Evolutionary conservation across 2,113 vertebrate species (phyloP).

Genomic region (Arothron firmamentum): DNA sequence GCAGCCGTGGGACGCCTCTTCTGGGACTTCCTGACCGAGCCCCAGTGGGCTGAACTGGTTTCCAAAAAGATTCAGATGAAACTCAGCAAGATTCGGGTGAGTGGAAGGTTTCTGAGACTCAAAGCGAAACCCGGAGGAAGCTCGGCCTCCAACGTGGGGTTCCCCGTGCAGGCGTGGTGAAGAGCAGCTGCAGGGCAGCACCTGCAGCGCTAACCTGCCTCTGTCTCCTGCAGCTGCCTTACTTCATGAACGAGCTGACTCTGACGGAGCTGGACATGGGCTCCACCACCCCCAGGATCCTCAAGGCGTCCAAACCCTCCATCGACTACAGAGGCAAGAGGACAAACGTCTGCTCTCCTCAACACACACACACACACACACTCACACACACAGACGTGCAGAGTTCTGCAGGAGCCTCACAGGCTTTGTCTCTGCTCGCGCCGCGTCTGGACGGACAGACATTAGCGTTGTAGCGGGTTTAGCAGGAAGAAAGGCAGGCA

Average conservation of each 20-base stretch:
- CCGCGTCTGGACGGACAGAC: too few species aligned
- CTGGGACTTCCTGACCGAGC: conserved; percentile 96
- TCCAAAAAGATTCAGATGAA: conserved; percentile 99
- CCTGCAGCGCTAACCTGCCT: conserved; percentile 1
- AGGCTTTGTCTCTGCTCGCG: too few species aligned
- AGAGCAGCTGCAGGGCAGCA: too few species aligned
- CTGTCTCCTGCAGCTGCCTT: conserved; percentile 82
- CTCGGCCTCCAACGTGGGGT: not conserved
- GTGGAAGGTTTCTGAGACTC: too few species aligned
- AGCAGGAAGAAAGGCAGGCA: too few species aligned
- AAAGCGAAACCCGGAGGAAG: too few species aligned
- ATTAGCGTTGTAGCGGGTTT: too few species aligned
- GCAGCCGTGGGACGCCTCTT: conserved; percentile 88
- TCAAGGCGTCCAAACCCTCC: conserved; percentile 86
- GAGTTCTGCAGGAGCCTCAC: too few species aligned
- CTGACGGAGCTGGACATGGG: conserved; percentile 98
- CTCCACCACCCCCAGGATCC: conserved; percentile 89
- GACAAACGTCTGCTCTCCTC: not conserved
- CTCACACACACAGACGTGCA: not conserved
- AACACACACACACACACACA: not conserved
- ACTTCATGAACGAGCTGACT: conserved; percentile 98
- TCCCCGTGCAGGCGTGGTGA: too few species aligned
- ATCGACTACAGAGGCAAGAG: conserved; percentile 89
- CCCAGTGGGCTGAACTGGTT: conserved; percentile 91
- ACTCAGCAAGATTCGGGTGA: conserved; percentile 97